Base-by-base conservation (phyloP, 2,797 vertebrate species). In the Otolemur crassicaudatus region DNA sequence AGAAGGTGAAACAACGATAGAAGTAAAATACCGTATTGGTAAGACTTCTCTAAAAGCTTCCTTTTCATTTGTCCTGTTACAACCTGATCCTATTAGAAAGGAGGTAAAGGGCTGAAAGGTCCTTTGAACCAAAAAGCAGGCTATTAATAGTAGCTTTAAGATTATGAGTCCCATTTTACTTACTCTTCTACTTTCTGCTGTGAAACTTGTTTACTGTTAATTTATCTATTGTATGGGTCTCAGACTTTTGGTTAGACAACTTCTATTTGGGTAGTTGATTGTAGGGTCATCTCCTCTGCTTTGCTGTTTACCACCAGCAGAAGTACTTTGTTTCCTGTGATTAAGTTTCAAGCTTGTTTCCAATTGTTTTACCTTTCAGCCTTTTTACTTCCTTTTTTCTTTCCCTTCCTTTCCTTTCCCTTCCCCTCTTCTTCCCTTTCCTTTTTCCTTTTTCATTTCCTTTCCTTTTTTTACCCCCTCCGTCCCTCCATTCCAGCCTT, bases 1-100 rank as follows among this genome's bases (percentile, higher is more conserved):
- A 94, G 98, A 98, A 98, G 98, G 98, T 27, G 91, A 97, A 96
- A 88, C 58, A 11, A 83, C 0, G 76, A 0, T 99, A 81, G 98
- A 98, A 90, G 95, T 99, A n/a, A 97, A 0, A 73, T 81, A 80
- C 1, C 29, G 1, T 61, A 3, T 90, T 40, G 97, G 98, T 99
- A 97, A 98, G 98, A 97, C 79, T 17, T 85, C 65, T 96, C 2
- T 91, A 12, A 0, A 76, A 91, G 20, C 23, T 94, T 75, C 27
- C 29, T 17, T 79, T 93, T 91, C 87, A 20, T 96, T 93, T 92
- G 7, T 89, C n/a, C 16, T 95, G 25, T 20, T 93, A 34, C 34
- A 81, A 20, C 63, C 43, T 67, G 23, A 77, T 40, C 40, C 49
- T 84, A 1, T 85, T 65, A 53, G 46, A 94, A 90, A 84, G 19